These are phyloP conservation scores for Metopia argyrocephala DNA, from an alignment of 2,888 invertebrate species.

Conservation along the genomic window DNA sequence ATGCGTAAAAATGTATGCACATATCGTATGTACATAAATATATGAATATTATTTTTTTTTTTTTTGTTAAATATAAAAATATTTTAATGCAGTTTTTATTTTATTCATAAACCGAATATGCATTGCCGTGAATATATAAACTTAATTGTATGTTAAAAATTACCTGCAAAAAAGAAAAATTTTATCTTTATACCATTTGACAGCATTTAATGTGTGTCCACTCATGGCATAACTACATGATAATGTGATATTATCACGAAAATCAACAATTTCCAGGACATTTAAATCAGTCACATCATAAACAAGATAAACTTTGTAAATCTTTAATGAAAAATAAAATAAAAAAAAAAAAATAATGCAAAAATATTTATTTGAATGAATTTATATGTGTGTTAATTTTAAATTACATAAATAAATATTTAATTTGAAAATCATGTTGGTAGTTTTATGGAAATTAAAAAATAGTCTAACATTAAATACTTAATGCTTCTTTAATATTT, in stretches of 20 bases:
- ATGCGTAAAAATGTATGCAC: neutral
- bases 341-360: conserved; percentile 20
- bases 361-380: neutral
- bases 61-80: neutral
- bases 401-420: too few species aligned
- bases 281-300: conserved; percentile 78
- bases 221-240: conserved; percentile 80
- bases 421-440: too few species aligned
- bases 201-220: conserved; percentile 79
- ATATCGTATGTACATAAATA: neutral
- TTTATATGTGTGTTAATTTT: too few species aligned
- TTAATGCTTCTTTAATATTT: too few species aligned
- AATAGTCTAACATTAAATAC: too few species aligned
- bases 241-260: conserved; percentile 79
- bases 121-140: too few species aligned
- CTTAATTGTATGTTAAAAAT: conserved; percentile 38
- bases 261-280: conserved; percentile 79
- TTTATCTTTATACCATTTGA: conserved; percentile 80
- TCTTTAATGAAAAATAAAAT: conserved; percentile 66
- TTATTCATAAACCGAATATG: too few species aligned
- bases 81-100: too few species aligned
- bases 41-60: neutral
- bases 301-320: conserved; percentile 70
- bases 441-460: too few species aligned
- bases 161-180: conserved; percentile 80